phyloP scores from a whole-genome alignment of 2,797 vertebrate species.

The Arrhamphus sclerolepis region DNA sequence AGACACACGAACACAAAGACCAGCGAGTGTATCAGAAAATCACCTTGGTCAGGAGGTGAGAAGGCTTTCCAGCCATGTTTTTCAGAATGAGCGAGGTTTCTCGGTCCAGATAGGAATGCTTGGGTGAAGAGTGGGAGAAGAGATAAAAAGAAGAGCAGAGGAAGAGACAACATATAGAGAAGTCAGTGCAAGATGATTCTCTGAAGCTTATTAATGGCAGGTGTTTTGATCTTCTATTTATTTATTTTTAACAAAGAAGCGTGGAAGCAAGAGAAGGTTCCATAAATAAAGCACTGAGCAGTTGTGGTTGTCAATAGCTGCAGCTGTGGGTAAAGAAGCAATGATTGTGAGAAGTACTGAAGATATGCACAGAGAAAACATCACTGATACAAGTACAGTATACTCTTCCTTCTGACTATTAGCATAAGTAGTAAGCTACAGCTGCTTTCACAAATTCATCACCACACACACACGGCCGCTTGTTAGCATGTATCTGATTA shows the following conservation, averaged over 20 bases:
- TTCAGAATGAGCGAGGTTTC: slow-evolving; percentile 99
- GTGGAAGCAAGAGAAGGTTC: slow-evolving; percentile 69
- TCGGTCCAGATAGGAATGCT: slow-evolving; percentile 99
- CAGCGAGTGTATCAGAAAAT: slow-evolving; percentile 77
- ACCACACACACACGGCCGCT: slow-evolving; percentile 9
- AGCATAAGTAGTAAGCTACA: not conserved
- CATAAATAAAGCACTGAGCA: slow-evolving; percentile 47
- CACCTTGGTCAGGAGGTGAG: slow-evolving; percentile 99
- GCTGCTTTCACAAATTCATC: slow-evolving; percentile 14
- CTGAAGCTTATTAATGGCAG: slow-evolving; percentile 62
- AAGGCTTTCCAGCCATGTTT: slow-evolving; percentile 99
- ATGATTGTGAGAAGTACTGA: slow-evolving; percentile 29
- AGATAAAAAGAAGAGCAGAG: slow-evolving; percentile 33
- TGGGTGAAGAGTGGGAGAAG: slow-evolving; percentile 76
- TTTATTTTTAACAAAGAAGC: slow-evolving; percentile 47
- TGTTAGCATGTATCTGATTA: not conserved
- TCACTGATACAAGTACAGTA: not conserved
- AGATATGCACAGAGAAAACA: slow-evolving; percentile 20
- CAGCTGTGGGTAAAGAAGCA: slow-evolving; percentile 62
- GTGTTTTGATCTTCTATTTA: slow-evolving; percentile 46
- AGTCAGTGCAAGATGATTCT: slow-evolving; percentile 81
- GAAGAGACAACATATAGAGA: slow-evolving; percentile 58
- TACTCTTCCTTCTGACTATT: not conserved
- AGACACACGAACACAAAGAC: slow-evolving; percentile 35
- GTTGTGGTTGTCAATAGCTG: slow-evolving; percentile 55